A percentile compares a stretch with the other conserved stretches of the same genome.
Conservation (phyloP, 1,140 invertebrate genomes). For the Potamilus streckersoni region DNA sequence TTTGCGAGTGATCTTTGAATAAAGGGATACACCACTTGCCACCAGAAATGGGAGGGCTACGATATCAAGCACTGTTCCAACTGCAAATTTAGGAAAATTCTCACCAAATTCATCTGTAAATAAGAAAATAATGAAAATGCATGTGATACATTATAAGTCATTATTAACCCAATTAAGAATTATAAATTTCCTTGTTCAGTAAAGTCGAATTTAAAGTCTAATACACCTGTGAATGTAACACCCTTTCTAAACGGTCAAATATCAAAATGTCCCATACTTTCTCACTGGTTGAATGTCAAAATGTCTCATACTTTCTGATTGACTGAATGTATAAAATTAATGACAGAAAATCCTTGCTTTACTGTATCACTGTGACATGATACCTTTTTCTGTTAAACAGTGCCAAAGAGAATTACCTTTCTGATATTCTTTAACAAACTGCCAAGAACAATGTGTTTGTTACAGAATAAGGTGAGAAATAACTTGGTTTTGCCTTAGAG, state of each 20-base stretch:
- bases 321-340: too few species aligned
- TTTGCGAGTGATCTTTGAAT: constrained; percentile 51
- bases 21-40: constrained; percentile 52
- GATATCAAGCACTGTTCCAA: constrained; percentile 48
- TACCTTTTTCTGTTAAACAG: background rate
- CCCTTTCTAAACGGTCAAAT: constrained; percentile 6
- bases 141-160: background rate
- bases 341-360: too few species aligned
- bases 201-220: too few species aligned
- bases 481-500: too few species aligned
- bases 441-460: too few species aligned
- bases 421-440: too few species aligned
- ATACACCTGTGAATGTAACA: too few species aligned
- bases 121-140: background rate
- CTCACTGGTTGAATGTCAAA: too few species aligned
- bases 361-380: background rate
- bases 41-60: constrained; percentile 55
- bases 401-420: too few species aligned
- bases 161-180: background rate
- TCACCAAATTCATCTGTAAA: constrained; percentile 37
- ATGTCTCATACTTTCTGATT: background rate
- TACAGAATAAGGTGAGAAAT: too few species aligned
- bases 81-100: constrained; percentile 45
- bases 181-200: background rate
- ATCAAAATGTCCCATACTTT: background rate